A percentile compares a stretch with the other conserved stretches of the same genome.
These are phyloP conservation scores for Amaurobius ferox DNA, from an alignment of 2,888 invertebrate species.

Conservation along the genomic window DNA sequence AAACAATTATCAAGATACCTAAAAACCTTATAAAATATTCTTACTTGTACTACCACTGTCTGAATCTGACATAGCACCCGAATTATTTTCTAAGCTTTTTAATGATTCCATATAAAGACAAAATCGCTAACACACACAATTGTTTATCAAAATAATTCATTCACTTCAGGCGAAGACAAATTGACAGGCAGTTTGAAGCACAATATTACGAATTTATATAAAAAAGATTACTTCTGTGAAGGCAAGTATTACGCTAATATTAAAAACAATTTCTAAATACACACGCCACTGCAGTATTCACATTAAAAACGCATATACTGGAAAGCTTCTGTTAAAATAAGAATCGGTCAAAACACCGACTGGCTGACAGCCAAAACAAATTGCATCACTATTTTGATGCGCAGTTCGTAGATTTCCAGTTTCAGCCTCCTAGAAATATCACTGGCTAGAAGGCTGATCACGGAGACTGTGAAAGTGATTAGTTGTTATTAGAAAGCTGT, in stretches of 20 bases:
- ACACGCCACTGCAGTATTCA: background rate
- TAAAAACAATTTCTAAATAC: background rate
- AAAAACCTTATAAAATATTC: background rate
- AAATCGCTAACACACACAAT: background rate
- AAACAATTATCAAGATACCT: too few relatives aligned
- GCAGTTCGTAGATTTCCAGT: background rate
- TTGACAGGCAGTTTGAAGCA: too few relatives aligned
- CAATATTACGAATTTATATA: too few relatives aligned
- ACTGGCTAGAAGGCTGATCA: too few relatives aligned
- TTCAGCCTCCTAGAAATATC: too few relatives aligned
- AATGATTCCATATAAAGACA: background rate
- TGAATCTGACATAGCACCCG: constrained; percentile 7
- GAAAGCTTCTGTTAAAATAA: constrained; percentile 2
- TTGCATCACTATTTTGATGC: constrained; percentile 38
- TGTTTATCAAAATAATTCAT: too few relatives aligned
- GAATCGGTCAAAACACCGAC: constrained; percentile 15
- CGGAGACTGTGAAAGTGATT: too few relatives aligned
- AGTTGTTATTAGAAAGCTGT: too few relatives aligned
- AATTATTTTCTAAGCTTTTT: constrained; percentile 9
- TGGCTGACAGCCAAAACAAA: constrained; percentile 23
- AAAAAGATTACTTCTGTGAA: too few relatives aligned
- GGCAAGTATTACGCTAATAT: background rate
- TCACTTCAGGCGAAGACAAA: too few relatives aligned
- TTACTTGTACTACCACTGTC: constrained; percentile 19
- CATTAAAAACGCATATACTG: background rate